phyloP scores from a whole-genome alignment of 2,888 invertebrate species.

The Fragum whitleyi region DNA sequence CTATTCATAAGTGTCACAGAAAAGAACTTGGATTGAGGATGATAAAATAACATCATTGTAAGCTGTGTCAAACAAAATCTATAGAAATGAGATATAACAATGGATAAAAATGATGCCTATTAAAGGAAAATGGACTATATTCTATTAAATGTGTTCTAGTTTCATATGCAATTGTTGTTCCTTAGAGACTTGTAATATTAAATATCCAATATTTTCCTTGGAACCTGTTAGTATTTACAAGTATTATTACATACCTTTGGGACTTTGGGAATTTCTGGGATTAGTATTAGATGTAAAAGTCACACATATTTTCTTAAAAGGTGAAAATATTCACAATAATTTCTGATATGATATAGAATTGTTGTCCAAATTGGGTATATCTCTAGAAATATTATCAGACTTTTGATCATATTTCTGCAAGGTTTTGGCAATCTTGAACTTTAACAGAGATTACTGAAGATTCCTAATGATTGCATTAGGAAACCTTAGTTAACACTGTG shows the following conservation, averaged over 20 bases:
- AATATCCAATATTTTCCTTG: constrained; percentile 1
- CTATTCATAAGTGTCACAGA: too few species aligned
- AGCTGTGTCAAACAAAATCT: too few species aligned
- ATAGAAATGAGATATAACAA: background rate
- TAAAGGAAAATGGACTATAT: background rate
- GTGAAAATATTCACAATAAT: background rate
- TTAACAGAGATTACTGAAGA: too few species aligned
- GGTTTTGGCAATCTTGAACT: too few species aligned
- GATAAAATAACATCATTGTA: too few species aligned
- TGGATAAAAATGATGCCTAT: background rate
- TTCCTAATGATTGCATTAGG: too few species aligned
- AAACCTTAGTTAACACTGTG: too few species aligned
- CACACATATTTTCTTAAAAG: background rate
- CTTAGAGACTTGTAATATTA: background rate
- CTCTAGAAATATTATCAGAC: too few species aligned
- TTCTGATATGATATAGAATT: background rate
- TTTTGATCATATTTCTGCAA: too few species aligned
- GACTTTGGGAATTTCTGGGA: constrained; percentile 4
- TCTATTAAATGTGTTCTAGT: constrained; percentile 3
- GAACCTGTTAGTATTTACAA: background rate
- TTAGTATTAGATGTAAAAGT: background rate
- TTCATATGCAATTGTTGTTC: background rate
- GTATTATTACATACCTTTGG: background rate
- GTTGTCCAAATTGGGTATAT: too few species aligned
- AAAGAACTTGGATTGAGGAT: too few species aligned